Base-by-base conservation (phyloP, 1,140 invertebrate genomes). In the Neodiprion lecontei region DNA sequence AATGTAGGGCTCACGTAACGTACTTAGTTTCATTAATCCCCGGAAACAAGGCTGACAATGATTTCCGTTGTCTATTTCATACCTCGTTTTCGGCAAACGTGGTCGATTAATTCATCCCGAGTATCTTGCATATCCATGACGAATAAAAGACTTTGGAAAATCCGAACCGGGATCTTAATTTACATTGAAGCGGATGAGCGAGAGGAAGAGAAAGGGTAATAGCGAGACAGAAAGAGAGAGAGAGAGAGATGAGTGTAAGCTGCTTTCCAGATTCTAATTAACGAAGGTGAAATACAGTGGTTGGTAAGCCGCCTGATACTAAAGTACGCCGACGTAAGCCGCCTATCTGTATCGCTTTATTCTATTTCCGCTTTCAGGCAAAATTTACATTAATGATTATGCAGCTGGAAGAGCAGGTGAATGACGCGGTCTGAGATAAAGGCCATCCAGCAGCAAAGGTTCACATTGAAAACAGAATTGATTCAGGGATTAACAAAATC, bases 211-310 rank as follows among this genome's bases (percentile, higher is more conserved):
- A 40, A 40, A 40, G 28, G 2, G 28, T 5, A 40, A 21, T 1
- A 21, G 17, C 17, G 17, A 21, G 17, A 21, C 0, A 21, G 17
- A 21, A 21, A 21, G 17, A 21, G 17, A 21, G 17, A 40, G 28
- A 28, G 17, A 12, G 10, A 69, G 67, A 69, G 67, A 14, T 69
- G 40, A 69, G 67, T 69, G 67, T 69, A 69, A 69, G 17, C 67
- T 21, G 67, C 67, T 69, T 69, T 69, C 11, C 67, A 69, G 67
- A 69, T 69, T 69, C 67, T 69, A 69, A 69, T 69, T 69, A 69
- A 69, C 17, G 12, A 14, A 69, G 17, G 67, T 47, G 40, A 69
- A 69, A 61, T 61, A 61, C 53, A 61, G 53, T 61, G 53, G 53
- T 61, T 61, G 11, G 53, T 61, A 61, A 61, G 53, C 53, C 53